A percentile compares a stretch with the other conserved stretches of the same genome.
phyloP scores from a whole-genome alignment of 2,888 invertebrate genomes.

The Temnothorax ravouxi region DNA sequence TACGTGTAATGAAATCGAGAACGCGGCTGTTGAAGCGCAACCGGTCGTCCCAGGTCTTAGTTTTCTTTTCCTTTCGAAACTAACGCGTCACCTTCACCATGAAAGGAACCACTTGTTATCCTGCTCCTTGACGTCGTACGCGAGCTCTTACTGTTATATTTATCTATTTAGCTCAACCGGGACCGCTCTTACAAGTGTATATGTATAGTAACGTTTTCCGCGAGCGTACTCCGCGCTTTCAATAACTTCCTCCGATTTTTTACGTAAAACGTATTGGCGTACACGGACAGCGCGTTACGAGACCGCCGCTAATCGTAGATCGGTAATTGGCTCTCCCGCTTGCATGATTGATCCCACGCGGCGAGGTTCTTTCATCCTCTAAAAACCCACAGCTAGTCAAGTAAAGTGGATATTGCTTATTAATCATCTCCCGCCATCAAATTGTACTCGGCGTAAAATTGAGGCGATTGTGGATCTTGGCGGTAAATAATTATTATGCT shows the following conservation, averaged over 20 bases:
- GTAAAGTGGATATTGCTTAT: conserved; percentile 47
- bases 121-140: background rate
- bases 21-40: conserved; percentile 56
- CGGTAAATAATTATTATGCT: conserved; percentile 35
- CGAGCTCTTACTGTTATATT: conserved; percentile 34
- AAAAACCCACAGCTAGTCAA: conserved; percentile 32
- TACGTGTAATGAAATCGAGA: conserved; percentile 12
- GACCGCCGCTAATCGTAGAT: conserved; percentile 44
- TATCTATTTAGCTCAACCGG: conserved; percentile 11
- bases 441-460: conserved; percentile 41
- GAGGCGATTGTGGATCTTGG: conserved; percentile 31
- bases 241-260: conserved; percentile 38
- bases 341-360: conserved; percentile 51
- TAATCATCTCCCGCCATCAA: conserved; percentile 48
- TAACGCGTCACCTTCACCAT: conserved; percentile 70
- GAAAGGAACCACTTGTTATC: conserved; percentile 60
- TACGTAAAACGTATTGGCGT: background rate
- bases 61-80: conserved; percentile 46
- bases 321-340: conserved; percentile 52
- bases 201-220: conserved; percentile 2
- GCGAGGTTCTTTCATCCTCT: conserved; percentile 37
- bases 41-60: conserved; percentile 38
- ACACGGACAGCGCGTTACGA: conserved; percentile 33
- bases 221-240: background rate
- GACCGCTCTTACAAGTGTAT: background rate